Evolutionary conservation across 2,888 invertebrate genomes (phyloP).

Genomic region (Schrankia costaestrigalis): DNA sequence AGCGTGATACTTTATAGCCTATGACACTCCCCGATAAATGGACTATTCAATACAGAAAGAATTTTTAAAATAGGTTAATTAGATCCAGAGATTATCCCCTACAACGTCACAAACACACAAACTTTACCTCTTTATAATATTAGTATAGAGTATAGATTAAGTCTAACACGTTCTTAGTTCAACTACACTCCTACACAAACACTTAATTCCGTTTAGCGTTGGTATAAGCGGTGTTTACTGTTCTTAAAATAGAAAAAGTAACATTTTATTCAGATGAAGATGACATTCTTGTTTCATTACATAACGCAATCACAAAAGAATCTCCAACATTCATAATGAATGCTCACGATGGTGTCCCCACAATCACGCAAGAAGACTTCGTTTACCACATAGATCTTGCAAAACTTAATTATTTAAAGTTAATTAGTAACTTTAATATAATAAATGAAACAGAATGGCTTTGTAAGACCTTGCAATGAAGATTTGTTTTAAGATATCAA

Average conservation of each 20-base stretch:
- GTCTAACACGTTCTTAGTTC: too few species aligned
- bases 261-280: constrained; percentile 32
- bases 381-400: constrained; percentile 21
- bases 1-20: too few species aligned
- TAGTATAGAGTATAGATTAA: too few species aligned
- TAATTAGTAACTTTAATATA: too few species aligned
- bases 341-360: constrained; percentile 5
- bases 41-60: too few species aligned
- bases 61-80: too few species aligned
- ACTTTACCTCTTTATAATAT: too few species aligned
- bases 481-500: background rate
- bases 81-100: too few species aligned
- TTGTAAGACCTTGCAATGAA: background rate
- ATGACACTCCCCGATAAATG: too few species aligned
- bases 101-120: too few species aligned
- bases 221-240: background rate
- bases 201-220: constrained; percentile 9
- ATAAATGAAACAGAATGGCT: background rate
- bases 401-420: constrained; percentile 14
- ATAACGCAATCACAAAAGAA: constrained; percentile 31
- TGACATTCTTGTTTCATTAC: constrained; percentile 45
- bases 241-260: constrained; percentile 6
- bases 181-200: too few species aligned
- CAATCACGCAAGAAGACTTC: too few species aligned
- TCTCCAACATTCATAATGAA: constrained; percentile 16